Evolutionary conservation across 2,797 vertebrate species (phyloP).

Genomic region (Hippoglossus hippoglossus): DNA sequence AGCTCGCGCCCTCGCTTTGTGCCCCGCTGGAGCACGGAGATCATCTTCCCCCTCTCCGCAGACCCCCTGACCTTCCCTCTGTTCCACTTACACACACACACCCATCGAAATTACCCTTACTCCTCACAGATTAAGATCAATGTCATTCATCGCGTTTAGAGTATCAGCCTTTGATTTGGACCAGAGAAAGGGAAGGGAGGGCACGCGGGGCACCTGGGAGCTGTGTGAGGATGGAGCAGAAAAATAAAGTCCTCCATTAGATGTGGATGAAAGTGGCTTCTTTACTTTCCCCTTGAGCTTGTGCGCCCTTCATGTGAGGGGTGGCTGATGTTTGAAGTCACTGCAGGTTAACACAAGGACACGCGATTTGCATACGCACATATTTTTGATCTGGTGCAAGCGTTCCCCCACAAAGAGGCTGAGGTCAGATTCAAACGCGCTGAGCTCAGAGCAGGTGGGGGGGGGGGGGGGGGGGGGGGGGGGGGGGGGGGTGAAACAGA

Average conservation of each 20-base stretch:
- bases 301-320: constrained; percentile 24
- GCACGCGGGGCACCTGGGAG: constrained; percentile 77
- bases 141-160: constrained; percentile 82
- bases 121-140: constrained; percentile 84
- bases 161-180: constrained; percentile 84
- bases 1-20: constrained; percentile 78
- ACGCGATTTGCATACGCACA: constrained; percentile 23
- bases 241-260: constrained; percentile 60
- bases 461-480: too few species aligned
- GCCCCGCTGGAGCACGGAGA: constrained; percentile 67
- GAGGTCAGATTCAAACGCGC: background rate
- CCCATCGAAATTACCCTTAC: constrained; percentile 77
- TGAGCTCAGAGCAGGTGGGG: too few species aligned
- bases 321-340: constrained; percentile 43
- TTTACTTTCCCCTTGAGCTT: constrained; percentile 52
- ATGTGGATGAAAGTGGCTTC: constrained; percentile 61
- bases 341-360: constrained; percentile 19
- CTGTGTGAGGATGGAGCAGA: constrained; percentile 71
- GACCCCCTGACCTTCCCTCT: constrained; percentile 77
- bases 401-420: background rate
- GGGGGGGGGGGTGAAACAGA: too few species aligned
- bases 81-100: constrained; percentile 76
- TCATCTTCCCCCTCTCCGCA: constrained; percentile 76
- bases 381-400: background rate
- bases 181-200: constrained; percentile 82